A percentile compares a stretch with the other conserved stretches of the same genome.
phyloP scores from a whole-genome alignment of 2,888 invertebrate species.

The Operophtera brumata region DNA sequence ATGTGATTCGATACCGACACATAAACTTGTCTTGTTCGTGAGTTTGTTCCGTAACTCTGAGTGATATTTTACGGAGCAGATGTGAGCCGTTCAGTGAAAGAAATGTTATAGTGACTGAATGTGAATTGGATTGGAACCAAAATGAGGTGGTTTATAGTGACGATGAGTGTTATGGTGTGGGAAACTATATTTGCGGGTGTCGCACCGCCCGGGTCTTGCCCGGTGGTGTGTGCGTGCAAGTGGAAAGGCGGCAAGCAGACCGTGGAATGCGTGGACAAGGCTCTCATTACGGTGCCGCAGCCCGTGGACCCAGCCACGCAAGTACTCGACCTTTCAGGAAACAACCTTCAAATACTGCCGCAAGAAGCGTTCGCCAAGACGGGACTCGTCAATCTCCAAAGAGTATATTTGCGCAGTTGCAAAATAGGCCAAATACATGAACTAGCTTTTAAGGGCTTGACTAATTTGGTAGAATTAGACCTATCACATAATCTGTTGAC shows the following conservation, averaged over 20 bases:
- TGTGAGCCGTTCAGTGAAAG: constrained; percentile 45
- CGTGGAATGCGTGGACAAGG: constrained; percentile 92
- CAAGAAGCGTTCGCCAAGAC: constrained; percentile 90
- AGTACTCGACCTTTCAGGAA: constrained; percentile 93
- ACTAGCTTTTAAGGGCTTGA: constrained; percentile 91
- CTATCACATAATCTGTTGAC: constrained; percentile 91
- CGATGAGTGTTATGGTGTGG: constrained; percentile 70
- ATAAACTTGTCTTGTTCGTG: constrained; percentile 50
- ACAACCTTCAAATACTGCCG: constrained; percentile 91
- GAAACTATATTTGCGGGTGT: constrained; percentile 66
- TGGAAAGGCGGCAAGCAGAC: constrained; percentile 97
- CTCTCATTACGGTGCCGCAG: constrained; percentile 91
- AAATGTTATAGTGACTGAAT: constrained; percentile 60
- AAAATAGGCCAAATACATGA: constrained; percentile 92
- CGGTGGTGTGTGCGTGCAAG: constrained; percentile 91
- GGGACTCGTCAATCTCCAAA: constrained; percentile 91
- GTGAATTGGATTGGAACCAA: constrained; percentile 56
- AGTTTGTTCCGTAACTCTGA: constrained; percentile 47
- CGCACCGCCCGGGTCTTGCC: constrained; percentile 83
- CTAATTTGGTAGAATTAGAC: constrained; percentile 94
- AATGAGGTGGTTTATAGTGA: constrained; percentile 75
- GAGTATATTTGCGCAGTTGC: constrained; percentile 91
- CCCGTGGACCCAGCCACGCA: constrained; percentile 93
- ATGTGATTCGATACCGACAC: constrained; percentile 75
- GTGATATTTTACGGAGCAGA: constrained; percentile 30